phyloP scores from a whole-genome alignment of 2,888 invertebrate genomes.

The Sinelater perroti region DNA sequence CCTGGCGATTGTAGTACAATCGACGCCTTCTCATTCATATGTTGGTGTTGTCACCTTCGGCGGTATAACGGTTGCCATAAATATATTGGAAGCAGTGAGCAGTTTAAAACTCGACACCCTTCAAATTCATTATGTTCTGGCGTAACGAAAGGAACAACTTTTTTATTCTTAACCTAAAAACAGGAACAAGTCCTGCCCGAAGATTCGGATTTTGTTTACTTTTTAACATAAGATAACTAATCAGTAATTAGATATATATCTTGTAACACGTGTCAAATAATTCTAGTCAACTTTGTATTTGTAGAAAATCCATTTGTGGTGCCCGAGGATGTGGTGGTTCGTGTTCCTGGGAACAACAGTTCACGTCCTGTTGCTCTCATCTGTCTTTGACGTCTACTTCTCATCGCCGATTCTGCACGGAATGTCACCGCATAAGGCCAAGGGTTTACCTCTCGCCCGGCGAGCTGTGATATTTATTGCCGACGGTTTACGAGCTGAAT shows the following conservation, averaged over 20 bases:
- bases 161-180: background rate
- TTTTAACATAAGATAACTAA: background rate
- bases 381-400: slow-evolving; percentile 94
- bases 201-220: background rate
- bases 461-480: slow-evolving; percentile 88
- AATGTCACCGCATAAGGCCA: slow-evolving; percentile 65
- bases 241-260: background rate
- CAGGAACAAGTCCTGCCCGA: background rate
- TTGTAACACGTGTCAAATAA: background rate
- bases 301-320: no score
- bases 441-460: slow-evolving; percentile 68
- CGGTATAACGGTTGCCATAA: no score
- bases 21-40: no score
- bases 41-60: no score
- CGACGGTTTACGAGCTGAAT: slow-evolving; percentile 91
- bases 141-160: no score
- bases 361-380: slow-evolving; percentile 80
- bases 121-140: no score
- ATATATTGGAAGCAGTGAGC: no score
- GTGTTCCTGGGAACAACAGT: slow-evolving; percentile 67
- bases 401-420: slow-evolving; percentile 85
- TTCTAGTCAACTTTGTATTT: background rate
- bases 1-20: no score
- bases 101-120: no score
- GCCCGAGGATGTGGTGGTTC: slow-evolving; percentile 23